phyloP scores from a whole-genome alignment of 1,140 invertebrate genomes.

The Tetramorium parvispinum region DNA sequence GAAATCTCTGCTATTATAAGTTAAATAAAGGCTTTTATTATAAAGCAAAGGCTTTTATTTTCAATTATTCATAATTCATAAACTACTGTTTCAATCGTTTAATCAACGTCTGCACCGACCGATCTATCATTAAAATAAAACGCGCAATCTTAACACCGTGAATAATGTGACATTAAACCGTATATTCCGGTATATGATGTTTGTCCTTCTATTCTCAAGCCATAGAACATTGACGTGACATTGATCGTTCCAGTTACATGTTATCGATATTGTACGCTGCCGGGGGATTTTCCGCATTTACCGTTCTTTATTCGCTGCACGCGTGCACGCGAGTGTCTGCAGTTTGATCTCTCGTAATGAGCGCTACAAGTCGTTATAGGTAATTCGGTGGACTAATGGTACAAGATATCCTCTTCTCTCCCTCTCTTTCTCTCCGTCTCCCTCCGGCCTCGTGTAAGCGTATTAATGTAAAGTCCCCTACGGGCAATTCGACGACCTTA shows the following conservation, averaged over 20 bases:
- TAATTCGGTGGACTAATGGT: slow-evolving; percentile 66
- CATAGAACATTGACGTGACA: slow-evolving; percentile 26
- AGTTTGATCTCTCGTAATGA: slow-evolving; percentile 8
- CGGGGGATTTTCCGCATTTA: slow-evolving; percentile 13
- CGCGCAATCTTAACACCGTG: neutral
- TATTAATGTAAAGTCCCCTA: slow-evolving; percentile 64
- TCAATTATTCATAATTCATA: neutral
- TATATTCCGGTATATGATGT: slow-evolving; percentile 9
- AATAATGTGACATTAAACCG: slow-evolving; percentile 1
- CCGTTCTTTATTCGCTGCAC: neutral
- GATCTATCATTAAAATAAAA: neutral
- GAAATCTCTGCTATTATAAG: neutral
- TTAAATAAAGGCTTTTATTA: neutral
- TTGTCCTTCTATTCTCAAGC: slow-evolving; percentile 19
- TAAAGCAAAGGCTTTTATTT: neutral
- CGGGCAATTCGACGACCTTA: slow-evolving; percentile 39
- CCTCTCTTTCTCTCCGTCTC: slow-evolving; percentile 22
- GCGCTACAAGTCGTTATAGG: slow-evolving; percentile 40
- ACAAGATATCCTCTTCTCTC: slow-evolving; percentile 49
- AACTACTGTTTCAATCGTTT: neutral
- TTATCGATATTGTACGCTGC: slow-evolving; percentile 14
- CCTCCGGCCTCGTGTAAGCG: slow-evolving; percentile 43
- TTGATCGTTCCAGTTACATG: slow-evolving; percentile 23
- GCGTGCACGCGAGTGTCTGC: neutral
- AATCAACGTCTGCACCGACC: neutral